These are phyloP conservation scores for Corythornis madagascariensis DNA, from an alignment of 2,113 vertebrate genomes.

Conservation along the genomic window DNA sequence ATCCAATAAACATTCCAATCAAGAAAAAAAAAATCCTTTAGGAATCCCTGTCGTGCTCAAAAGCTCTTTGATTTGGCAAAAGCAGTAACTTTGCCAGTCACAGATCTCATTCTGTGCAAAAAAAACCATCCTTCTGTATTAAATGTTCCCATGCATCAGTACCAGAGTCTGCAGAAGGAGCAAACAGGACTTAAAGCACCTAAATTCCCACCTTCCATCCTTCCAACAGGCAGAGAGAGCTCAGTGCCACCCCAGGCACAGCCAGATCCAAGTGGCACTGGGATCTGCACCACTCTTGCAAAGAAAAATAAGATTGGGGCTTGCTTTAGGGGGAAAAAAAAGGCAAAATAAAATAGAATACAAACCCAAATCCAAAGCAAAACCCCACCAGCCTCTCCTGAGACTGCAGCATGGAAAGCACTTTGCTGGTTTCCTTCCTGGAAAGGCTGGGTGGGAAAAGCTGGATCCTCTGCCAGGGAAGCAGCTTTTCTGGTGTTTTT, in stretches of 20 bases:
- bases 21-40: not conserved
- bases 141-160: not conserved
- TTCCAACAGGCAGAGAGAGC: not conserved
- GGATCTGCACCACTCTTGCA: accelerated
- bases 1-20: not conserved
- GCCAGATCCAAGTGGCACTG: not conserved
- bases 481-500: not conserved
- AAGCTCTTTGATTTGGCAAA: not conserved
- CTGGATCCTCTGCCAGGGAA: not conserved
- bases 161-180: not conserved
- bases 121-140: not conserved
- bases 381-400: not conserved
- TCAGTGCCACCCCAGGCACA: not conserved
- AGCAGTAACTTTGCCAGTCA: not conserved
- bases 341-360: not conserved
- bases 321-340: too few species aligned
- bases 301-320: too few species aligned
- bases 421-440: not conserved
- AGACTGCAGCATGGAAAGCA: not conserved
- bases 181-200: not conserved
- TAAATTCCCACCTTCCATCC: too few species aligned
- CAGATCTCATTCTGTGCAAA: not conserved
- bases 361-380: too few species aligned
- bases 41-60: not conserved
- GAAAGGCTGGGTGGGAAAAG: not conserved